Conservation (phyloP, 2,797 vertebrate species). For the Macropus fuliginosus region DNA sequence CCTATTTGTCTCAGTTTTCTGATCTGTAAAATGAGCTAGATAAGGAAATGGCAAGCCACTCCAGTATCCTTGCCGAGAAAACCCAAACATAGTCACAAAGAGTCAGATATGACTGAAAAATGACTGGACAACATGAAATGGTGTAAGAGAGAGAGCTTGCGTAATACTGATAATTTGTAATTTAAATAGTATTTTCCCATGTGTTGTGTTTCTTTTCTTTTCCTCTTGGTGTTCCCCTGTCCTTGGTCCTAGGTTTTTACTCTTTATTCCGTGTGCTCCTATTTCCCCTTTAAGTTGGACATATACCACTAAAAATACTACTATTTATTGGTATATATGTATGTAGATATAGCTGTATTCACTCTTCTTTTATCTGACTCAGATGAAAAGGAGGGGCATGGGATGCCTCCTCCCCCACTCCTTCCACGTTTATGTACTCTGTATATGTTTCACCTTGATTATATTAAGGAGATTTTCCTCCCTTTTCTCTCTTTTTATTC, state of each 20-base stretch:
- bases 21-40: background rate
- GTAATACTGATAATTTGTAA: background rate
- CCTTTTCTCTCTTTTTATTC: background rate
- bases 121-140: background rate
- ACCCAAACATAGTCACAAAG: background rate
- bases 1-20: background rate
- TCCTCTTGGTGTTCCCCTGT: background rate
- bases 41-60: background rate
- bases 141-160: background rate
- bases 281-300: background rate
- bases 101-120: background rate
- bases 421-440: background rate
- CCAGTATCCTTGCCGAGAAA: background rate
- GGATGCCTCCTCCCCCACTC: background rate
- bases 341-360: background rate
- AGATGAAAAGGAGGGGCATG: background rate
- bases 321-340: background rate
- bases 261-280: background rate
- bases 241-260: background rate
- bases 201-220: background rate
- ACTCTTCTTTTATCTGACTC: background rate
- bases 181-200: background rate
- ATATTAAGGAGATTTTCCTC: background rate
- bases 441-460: background rate
- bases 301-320: background rate